phyloP scores from a whole-genome alignment of 2,888 invertebrate species.

The Limnephilus auricula region DNA sequence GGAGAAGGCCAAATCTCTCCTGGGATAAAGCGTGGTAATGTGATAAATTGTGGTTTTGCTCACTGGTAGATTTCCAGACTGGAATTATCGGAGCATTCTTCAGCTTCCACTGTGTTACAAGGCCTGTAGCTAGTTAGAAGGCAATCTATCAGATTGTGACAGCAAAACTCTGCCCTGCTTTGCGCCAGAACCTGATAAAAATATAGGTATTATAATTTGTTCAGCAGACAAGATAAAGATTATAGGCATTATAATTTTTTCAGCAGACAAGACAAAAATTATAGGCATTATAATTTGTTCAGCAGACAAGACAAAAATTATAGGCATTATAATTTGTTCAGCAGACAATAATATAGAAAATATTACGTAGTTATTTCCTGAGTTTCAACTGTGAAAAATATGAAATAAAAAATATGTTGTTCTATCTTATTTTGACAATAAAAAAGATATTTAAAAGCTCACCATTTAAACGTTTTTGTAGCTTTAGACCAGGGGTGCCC shows the following conservation, averaged over 20 bases:
- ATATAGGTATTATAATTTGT: background rate
- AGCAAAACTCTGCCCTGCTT: constrained; percentile 83
- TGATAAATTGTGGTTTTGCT: constrained; percentile 65
- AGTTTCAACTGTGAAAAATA: no score
- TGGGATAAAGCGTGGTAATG: background rate
- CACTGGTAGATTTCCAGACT: constrained; percentile 86
- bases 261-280: constrained; percentile 59
- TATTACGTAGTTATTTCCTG: no score
- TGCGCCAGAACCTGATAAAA: constrained; percentile 78
- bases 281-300: background rate
- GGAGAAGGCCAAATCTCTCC: background rate
- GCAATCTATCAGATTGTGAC: constrained; percentile 84
- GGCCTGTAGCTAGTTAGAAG: constrained; percentile 82
- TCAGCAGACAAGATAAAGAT: constrained; percentile 62
- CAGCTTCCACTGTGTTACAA: constrained; percentile 76
- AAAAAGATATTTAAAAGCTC: no score
- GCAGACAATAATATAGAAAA: background rate
- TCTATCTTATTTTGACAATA: no score
- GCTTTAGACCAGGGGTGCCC: no score
- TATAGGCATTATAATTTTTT: background rate
- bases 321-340: background rate
- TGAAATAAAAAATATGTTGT: no score
- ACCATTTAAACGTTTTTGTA: no score
- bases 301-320: constrained; percentile 59
- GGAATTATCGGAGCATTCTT: constrained; percentile 80